Base-by-base conservation (phyloP, 2,888 invertebrate species). In the Morpho achilles region DNA sequence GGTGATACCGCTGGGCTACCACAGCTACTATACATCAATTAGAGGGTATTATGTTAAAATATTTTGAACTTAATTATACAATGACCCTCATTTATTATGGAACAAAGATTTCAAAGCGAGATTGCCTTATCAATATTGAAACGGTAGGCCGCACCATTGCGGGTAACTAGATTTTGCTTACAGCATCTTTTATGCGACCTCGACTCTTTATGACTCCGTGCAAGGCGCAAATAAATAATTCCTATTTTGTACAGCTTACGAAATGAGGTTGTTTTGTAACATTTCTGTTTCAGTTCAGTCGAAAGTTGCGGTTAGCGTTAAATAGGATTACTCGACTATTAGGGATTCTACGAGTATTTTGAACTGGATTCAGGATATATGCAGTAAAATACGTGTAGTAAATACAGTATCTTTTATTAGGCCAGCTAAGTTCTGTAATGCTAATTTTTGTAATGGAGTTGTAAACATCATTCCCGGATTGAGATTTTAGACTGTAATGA, bases 71-170 rank as follows among this genome's bases (percentile, higher is more conserved):
- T 64, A 67, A 68, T 64, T 66, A 62, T 59, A 60, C 53, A 61
- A 66, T 60, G 65, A 53, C 66, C 61, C 62, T 63, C 62, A 57
- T 60, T 65, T 54, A 64, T 67, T 63, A 69, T 67, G 60, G 64
- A 61, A 60, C 57, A 63, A 59, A 56, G 64, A 56, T 63, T 74
- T 72, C 71, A 73, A 74, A 79, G 74, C 74, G 67, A 71, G 71
- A 82, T 80, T 80, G 75, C 73, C 68, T 60, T 73, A 78, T 85
- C 81, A 84, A 84, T 85, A 84, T 85, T 84, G 77, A 79, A 83
- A 72, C 59, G 60, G 46, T 57, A 53, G 52, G 10, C 48, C 53
- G 52, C 45, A 52, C 46, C 40, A 40, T 22, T 22, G 46, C 40
- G 53, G 53, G 56, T 49, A 59, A 58, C 58, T 56, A 53, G 60